A percentile compares a stretch with the other conserved stretches of the same genome.
Evolutionary conservation across 2,888 invertebrate species (phyloP).

Genomic region (Cynaeus angustus): DNA sequence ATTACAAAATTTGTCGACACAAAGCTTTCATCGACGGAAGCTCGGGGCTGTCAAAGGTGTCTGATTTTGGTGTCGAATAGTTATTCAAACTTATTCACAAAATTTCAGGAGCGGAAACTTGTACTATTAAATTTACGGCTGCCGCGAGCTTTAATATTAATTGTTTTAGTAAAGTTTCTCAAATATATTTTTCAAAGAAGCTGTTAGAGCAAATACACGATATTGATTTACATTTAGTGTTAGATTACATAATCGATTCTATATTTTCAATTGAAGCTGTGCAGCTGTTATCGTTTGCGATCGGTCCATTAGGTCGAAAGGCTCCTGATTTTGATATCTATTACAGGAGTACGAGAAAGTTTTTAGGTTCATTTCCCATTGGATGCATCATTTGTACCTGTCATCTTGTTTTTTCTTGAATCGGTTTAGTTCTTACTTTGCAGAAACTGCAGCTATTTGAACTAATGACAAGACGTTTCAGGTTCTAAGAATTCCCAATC

Average conservation of each 20-base stretch:
- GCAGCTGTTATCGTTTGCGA: background rate
- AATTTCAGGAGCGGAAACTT: background rate
- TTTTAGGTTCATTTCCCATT: conserved; percentile 4
- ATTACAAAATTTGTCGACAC: too few species aligned
- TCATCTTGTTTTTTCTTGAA: conserved; percentile 1
- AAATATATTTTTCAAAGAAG: background rate
- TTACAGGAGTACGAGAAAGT: background rate
- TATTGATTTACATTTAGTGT: background rate
- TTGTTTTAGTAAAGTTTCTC: too few species aligned
- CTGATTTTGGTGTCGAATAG: background rate
- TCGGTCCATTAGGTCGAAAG: background rate
- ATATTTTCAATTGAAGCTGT: background rate
- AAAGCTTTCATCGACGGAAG: background rate
- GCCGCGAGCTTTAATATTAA: too few species aligned
- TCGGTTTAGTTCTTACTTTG: background rate
- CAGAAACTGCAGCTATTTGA: background rate
- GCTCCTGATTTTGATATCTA: background rate
- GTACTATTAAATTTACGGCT: too few species aligned
- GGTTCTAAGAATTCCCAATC: too few species aligned
- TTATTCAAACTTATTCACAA: background rate
- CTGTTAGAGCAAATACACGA: too few species aligned
- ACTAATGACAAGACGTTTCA: too few species aligned
- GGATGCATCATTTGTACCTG: conserved; percentile 2
- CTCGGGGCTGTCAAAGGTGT: background rate
- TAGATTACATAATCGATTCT: background rate